Conservation (phyloP, 2,888 invertebrate genomes). For the Bedellia somnulentella region DNA sequence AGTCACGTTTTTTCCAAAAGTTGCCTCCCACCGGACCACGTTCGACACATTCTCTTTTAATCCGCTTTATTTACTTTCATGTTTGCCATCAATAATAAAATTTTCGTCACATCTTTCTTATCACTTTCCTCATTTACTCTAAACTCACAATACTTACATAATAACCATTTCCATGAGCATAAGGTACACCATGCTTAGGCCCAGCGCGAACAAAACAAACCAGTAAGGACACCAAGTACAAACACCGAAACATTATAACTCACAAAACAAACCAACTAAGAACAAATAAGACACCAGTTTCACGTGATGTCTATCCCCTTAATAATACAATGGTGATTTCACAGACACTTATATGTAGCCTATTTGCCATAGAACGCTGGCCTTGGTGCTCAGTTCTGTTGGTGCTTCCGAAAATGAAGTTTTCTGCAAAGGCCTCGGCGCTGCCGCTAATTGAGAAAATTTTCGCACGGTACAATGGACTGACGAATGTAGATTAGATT, state of each 20-base stretch:
- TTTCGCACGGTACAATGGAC: slow-evolving; percentile 40
- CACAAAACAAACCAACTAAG: slow-evolving; percentile 12
- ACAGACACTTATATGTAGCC: slow-evolving; percentile 54
- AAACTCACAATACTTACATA: too few species aligned
- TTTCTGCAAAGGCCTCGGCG: too few species aligned
- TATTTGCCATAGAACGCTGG: slow-evolving; percentile 28
- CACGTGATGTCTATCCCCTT: slow-evolving; percentile 22
- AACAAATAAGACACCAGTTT: slow-evolving; percentile 6
- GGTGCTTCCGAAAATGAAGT: slow-evolving; percentile 43
- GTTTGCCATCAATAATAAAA: too few species aligned
- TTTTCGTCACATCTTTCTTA: too few species aligned
- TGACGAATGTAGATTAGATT: slow-evolving; percentile 28
- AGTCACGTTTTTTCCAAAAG: too few species aligned
- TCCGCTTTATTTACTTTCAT: too few species aligned
- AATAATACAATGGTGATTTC: slow-evolving; percentile 39
- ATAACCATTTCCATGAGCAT: too few species aligned
- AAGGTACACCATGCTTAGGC: slow-evolving; percentile 23
- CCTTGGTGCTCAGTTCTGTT: slow-evolving; percentile 29
- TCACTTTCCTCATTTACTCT: too few species aligned
- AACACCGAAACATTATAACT: slow-evolving; percentile 19
- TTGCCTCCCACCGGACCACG: too few species aligned
- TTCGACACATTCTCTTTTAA: too few species aligned
- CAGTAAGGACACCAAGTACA: slow-evolving; percentile 25
- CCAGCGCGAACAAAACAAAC: slow-evolving; percentile 22
- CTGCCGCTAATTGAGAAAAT: slow-evolving; percentile 38